Evolutionary conservation across 2,113 vertebrate genomes (phyloP).

Genomic region (Ochotona curzoniae): DNA sequence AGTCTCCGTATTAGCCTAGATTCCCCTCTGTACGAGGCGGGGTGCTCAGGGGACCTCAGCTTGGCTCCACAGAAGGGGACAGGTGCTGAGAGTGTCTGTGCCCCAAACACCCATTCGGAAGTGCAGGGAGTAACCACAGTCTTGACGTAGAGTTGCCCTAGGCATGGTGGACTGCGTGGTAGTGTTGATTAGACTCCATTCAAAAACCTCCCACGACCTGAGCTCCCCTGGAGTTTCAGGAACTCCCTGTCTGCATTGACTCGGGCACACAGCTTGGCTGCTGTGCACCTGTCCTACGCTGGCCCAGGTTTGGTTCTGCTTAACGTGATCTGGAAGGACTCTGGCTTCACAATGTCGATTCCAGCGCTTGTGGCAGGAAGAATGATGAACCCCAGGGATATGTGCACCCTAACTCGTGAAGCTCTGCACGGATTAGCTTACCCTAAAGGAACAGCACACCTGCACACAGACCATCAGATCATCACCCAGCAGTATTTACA

Average conservation of each 20-base stretch:
- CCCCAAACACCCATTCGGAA: background rate
- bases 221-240: background rate
- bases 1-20: background rate
- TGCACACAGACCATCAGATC: background rate
- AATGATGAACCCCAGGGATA: background rate
- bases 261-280: background rate
- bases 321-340: background rate
- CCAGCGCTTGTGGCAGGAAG: background rate
- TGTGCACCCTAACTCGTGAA: too few relatives aligned
- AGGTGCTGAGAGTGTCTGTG: background rate
- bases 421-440: background rate
- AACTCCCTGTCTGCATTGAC: background rate
- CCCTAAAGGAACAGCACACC: background rate
- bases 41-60: background rate
- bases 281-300: background rate
- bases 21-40: background rate
- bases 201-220: background rate
- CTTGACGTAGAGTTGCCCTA: background rate
- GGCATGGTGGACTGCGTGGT: background rate
- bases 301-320: background rate
- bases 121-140: background rate
- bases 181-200: background rate
- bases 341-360: background rate
- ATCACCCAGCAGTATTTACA: background rate
- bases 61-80: background rate